Base-by-base conservation (phyloP, 2,797 vertebrate genomes). In the Sus cebifrons region DNA sequence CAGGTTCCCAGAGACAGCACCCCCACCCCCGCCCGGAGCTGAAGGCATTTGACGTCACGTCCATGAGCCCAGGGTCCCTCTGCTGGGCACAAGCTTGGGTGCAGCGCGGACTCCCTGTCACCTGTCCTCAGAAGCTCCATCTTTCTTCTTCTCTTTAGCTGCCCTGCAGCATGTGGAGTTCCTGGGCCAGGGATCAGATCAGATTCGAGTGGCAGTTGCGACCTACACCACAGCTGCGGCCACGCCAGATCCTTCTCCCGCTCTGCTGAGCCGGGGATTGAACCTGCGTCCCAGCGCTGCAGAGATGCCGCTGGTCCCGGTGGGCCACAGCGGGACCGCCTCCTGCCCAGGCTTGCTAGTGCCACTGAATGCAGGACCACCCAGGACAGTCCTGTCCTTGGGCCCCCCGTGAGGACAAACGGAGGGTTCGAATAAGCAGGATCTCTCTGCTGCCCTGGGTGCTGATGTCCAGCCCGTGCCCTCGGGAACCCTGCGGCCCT, bases 21-120 rank as follows among this genome's bases (percentile, higher is more conserved):
- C 7, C 2, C 18, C 3, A n/a, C 17, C 5, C 9, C 65, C 25
- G 0, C 40, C 52, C 3, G 0, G 14, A 11, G 17, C 36, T 11
- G 15, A 6, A 21, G 6, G 29, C 0, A 0, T 49, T 2, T 20
- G 11, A 27, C 3, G 3, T n/a, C 52, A 56, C 7, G 29, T 36
- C 21, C 17, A 5, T 0, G 14, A 16, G 77, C 13, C 21, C 6
- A 5, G 77, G 2, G 1, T 4, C 12, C 8, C 6, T 17, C 18
- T 7, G 3, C 86, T 17, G 71, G 27, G 17, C 15, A 3, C 9
- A 9, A 25, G 71, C 36, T 68, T 16, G 2, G 16, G 1, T 4
- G 36, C 54, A 1, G 18, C 25, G 29, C 2, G 7, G 54, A 36
- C 3, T 10, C 20, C 9, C 5, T 5, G 0, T 4, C 56, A 11